These are phyloP conservation scores for Parasteatoda tepidariorum DNA, from an alignment of 1,140 invertebrate species.

Conservation along the genomic window DNA sequence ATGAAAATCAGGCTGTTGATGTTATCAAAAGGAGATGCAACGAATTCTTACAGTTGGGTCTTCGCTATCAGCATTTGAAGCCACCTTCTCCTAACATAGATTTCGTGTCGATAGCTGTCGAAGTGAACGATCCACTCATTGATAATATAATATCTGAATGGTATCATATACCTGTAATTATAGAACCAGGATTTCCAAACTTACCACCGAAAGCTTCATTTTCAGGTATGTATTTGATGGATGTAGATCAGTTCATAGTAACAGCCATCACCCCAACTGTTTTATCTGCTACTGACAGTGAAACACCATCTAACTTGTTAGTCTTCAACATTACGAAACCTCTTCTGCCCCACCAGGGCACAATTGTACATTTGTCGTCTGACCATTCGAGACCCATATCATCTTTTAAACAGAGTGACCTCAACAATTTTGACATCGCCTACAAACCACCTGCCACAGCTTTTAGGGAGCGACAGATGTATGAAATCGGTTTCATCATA, in stretches of 20 bases:
- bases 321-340: slow-evolving; percentile 57
- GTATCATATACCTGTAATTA: slow-evolving; percentile 47
- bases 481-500: slow-evolving; percentile 55
- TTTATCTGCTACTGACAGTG: slow-evolving; percentile 57
- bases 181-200: slow-evolving; percentile 59
- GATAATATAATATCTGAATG: slow-evolving; percentile 48
- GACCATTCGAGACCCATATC: slow-evolving; percentile 46
- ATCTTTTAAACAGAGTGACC: slow-evolving; percentile 53
- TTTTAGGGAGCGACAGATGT: slow-evolving; percentile 48
- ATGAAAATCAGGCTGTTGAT: slow-evolving; percentile 41
- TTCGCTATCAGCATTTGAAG: slow-evolving; percentile 57
- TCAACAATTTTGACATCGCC: slow-evolving; percentile 60
- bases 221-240: slow-evolving; percentile 58
- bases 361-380: slow-evolving; percentile 58
- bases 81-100: slow-evolving; percentile 60
- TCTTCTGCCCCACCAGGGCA: slow-evolving; percentile 36
- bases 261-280: slow-evolving; percentile 55
- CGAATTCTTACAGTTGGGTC: slow-evolving; percentile 53
- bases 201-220: slow-evolving; percentile 60
- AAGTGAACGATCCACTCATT: slow-evolving; percentile 55
- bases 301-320: slow-evolving; percentile 56
- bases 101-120: slow-evolving; percentile 50
- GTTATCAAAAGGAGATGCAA: slow-evolving; percentile 55
- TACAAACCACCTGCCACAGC: slow-evolving; percentile 54
- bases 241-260: slow-evolving; percentile 58